phyloP scores from a whole-genome alignment of 2,113 vertebrate species.

The Narcine bancroftii region DNA sequence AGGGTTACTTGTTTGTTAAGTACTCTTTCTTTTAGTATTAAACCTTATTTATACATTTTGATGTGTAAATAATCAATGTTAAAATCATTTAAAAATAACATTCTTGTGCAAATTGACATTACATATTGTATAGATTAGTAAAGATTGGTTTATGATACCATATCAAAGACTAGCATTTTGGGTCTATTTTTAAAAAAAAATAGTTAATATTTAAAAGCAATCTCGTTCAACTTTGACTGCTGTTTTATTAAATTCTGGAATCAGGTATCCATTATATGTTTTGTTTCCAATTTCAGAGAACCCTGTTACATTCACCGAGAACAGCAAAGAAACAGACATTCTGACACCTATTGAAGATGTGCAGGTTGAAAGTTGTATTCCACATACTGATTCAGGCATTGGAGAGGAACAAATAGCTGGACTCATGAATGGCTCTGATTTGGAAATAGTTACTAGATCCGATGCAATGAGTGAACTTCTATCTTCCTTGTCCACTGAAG shows the following conservation, averaged over 20 bases:
- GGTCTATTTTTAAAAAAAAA: neutral
- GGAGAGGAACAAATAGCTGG: slow-evolving; percentile 71
- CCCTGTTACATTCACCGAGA: slow-evolving; percentile 64
- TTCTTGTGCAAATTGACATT: neutral
- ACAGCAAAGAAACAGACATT: slow-evolving; percentile 66
- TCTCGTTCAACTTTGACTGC: slow-evolving; percentile 2
- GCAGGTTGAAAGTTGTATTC: slow-evolving; percentile 63
- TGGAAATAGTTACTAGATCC: slow-evolving; percentile 60
- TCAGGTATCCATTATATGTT: neutral
- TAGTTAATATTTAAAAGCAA: neutral
- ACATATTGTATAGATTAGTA: neutral
- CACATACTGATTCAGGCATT: slow-evolving; percentile 80
- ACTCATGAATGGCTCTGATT: slow-evolving; percentile 74
- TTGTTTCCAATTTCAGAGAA: slow-evolving; percentile 59
- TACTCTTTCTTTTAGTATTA: neutral
- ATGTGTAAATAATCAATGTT: neutral
- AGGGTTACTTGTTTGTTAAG: neutral
- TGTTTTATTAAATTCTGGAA: slow-evolving; percentile 25
- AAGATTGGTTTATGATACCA: neutral
- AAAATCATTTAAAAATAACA: neutral
- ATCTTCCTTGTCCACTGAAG: slow-evolving; percentile 75
- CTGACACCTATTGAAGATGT: slow-evolving; percentile 61
- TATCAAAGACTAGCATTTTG: neutral
- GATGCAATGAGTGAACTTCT: slow-evolving; percentile 73
- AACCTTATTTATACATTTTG: neutral